A percentile compares a stretch with the other conserved stretches of the same genome.
phyloP scores from a whole-genome alignment of 30 jellyfish, hydroid and myxozoan species.

The Chrysaora quinquecirrha region DNA sequence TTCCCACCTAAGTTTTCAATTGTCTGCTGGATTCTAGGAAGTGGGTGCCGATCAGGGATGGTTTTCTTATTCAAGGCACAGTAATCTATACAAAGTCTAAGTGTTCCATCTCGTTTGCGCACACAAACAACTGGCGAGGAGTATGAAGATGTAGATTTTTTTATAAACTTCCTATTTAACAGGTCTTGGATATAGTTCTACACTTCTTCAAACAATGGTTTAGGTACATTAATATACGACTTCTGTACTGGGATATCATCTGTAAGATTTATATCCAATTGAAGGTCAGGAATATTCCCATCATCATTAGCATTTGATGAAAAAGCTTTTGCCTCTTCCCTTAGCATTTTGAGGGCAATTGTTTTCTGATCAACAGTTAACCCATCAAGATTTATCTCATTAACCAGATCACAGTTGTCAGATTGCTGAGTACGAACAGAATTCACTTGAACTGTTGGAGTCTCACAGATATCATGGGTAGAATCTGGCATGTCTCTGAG shows the following conservation, averaged over 20 bases:
- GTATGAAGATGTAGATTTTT: too few species aligned
- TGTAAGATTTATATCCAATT: conserved; percentile 25
- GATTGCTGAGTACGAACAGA: conserved; percentile 27
- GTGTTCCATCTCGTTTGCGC: conserved; percentile 24
- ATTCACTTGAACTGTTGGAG: conserved; percentile 4
- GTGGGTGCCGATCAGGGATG: conserved; percentile 48
- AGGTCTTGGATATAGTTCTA: conserved; percentile 25
- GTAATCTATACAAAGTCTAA: conserved; percentile 40
- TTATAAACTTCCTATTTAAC: conserved; percentile 14
- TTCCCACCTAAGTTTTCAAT: conserved; percentile 53
- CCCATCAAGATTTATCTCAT: conserved; percentile 14
- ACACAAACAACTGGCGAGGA: conserved; percentile 52
- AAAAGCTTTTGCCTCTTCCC: conserved; percentile 12
- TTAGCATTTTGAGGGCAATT: conserved; percentile 5
- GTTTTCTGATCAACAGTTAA: conserved; percentile 21
- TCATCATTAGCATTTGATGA: conserved; percentile 41
- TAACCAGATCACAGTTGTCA: conserved; percentile 5
- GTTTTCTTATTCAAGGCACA: conserved; percentile 30
- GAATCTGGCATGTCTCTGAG: not conserved
- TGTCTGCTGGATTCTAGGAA: conserved; percentile 36
- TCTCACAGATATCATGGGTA: too few species aligned
- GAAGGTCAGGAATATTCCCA: conserved; percentile 33
- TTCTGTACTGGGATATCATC: conserved; percentile 41
- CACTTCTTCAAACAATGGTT: conserved; percentile 30
- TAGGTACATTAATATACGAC: conserved; percentile 41